Evolutionary conservation across 2,888 invertebrate genomes (phyloP).

Genomic region (Slavum lentiscoides): DNA sequence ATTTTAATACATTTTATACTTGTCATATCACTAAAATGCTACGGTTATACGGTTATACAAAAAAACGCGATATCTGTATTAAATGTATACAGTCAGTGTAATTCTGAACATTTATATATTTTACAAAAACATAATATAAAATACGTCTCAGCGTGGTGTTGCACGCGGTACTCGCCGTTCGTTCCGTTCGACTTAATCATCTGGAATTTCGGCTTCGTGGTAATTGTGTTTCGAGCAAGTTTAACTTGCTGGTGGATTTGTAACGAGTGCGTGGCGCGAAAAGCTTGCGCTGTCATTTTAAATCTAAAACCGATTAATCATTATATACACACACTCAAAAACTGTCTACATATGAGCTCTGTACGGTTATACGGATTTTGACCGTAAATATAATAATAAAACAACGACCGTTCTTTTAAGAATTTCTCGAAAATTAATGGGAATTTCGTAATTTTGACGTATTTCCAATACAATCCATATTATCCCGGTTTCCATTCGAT

Average conservation of each 20-base stretch:
- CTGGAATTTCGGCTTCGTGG: neutral
- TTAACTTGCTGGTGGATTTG: neutral
- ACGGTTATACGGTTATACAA: too few species aligned
- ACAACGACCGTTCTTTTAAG: slow-evolving; percentile 12
- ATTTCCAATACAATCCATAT: slow-evolving; percentile 16
- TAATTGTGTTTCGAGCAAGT: neutral
- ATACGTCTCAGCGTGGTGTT: too few species aligned
- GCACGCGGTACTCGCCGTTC: too few species aligned
- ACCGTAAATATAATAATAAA: neutral
- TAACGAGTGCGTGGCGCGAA: neutral
- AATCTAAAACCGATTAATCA: slow-evolving; percentile 41
- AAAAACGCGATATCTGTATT: too few species aligned
- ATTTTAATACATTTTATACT: too few species aligned
- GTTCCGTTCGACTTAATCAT: neutral
- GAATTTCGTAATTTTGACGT: slow-evolving; percentile 26
- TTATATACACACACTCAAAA: neutral
- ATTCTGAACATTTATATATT: too few species aligned
- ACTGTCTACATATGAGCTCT: neutral
- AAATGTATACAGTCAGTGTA: too few species aligned
- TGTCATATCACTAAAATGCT: too few species aligned
- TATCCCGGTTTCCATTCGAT: neutral
- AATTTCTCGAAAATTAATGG: slow-evolving; percentile 30
- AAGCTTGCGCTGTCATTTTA: slow-evolving; percentile 18
- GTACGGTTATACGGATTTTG: neutral
- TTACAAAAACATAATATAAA: too few species aligned